Evolutionary conservation across 2,888 invertebrate species (phyloP).

Genomic region (Drosophila macrospina): DNA sequence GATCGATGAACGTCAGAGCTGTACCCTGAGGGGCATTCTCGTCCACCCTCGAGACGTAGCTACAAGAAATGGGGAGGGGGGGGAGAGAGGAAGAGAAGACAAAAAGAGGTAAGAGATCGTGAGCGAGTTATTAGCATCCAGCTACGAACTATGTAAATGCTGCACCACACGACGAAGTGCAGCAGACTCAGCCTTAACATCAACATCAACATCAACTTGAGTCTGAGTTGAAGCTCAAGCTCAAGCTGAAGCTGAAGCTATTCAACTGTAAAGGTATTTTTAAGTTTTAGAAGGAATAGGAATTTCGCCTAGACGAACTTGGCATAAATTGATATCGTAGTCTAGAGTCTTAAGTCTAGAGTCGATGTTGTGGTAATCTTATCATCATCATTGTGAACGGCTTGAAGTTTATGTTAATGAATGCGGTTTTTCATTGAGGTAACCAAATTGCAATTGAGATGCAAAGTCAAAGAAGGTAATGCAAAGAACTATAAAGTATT

Average conservation of each 20-base stretch:
- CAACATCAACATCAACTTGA: background rate
- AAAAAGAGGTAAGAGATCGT: slow-evolving; percentile 35
- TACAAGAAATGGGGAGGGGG: slow-evolving; percentile 74
- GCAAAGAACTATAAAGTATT: slow-evolving; percentile 4
- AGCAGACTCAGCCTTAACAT: background rate
- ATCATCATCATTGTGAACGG: slow-evolving; percentile 39
- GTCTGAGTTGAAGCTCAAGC: background rate
- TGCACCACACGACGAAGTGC: slow-evolving; percentile 23
- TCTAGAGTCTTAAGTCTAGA: slow-evolving; percentile 34
- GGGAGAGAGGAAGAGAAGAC: background rate
- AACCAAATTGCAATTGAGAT: slow-evolving; percentile 40
- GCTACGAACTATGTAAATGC: slow-evolving; percentile 61
- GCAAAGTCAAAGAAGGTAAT: slow-evolving; percentile 32
- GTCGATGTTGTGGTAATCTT: slow-evolving; percentile 53
- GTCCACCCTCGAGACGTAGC: slow-evolving; percentile 91
- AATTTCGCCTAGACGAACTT: slow-evolving; percentile 54
- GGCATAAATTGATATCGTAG: slow-evolving; percentile 60
- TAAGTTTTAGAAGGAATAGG: slow-evolving; percentile 51
- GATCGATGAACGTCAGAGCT: slow-evolving; percentile 89
- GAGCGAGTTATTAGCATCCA: slow-evolving; percentile 61
- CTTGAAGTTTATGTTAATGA: slow-evolving; percentile 65
- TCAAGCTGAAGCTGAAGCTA: too few relatives aligned
- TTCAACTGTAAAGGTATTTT: slow-evolving; percentile 49
- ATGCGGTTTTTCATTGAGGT: slow-evolving; percentile 32
- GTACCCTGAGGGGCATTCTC: slow-evolving; percentile 94